Evolutionary conservation across 2,888 invertebrate genomes (phyloP).

Genomic region (Nowickia ferox): DNA sequence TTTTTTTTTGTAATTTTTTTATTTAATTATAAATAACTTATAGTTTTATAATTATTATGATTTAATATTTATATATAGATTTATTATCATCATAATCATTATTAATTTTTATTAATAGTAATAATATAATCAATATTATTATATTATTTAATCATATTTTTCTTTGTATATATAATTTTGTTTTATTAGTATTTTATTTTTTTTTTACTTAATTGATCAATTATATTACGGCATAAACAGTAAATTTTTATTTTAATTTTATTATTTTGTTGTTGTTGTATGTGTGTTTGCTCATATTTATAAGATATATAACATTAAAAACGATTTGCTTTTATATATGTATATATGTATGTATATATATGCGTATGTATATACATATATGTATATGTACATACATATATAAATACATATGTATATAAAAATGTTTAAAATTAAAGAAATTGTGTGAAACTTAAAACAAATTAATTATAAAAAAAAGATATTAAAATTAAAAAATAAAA

Average conservation of each 20-base stretch:
- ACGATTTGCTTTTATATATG: constrained; percentile 53
- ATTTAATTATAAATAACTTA: constrained; percentile 83
- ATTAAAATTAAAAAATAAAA: constrained; percentile 48
- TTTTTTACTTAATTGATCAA: constrained; percentile 63
- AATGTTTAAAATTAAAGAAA: constrained; percentile 58
- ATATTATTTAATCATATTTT: constrained; percentile 50
- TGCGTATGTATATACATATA: no score
- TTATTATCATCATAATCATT: constrained; percentile 70
- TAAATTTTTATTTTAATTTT: constrained; percentile 69
- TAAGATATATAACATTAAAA: constrained; percentile 69
- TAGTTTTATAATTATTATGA: constrained; percentile 80
- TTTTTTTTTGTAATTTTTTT: constrained; percentile 77
- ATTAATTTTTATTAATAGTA: constrained; percentile 69
- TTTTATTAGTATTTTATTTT: constrained; percentile 63
- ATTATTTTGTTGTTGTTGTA: constrained; percentile 16
- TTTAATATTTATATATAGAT: constrained; percentile 75
- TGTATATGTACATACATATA: no score
- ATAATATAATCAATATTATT: constrained; percentile 67
- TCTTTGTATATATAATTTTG: constrained; percentile 59
- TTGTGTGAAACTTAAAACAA: constrained; percentile 57
- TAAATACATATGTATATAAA: constrained; percentile 1
- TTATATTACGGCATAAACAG: constrained; percentile 73
- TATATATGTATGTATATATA: no score
- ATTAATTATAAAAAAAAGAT: constrained; percentile 42
- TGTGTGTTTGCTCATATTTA: constrained; percentile 49